Conservation (phyloP, 1,140 invertebrate genomes). For the Parasteatoda tepidariorum region DNA sequence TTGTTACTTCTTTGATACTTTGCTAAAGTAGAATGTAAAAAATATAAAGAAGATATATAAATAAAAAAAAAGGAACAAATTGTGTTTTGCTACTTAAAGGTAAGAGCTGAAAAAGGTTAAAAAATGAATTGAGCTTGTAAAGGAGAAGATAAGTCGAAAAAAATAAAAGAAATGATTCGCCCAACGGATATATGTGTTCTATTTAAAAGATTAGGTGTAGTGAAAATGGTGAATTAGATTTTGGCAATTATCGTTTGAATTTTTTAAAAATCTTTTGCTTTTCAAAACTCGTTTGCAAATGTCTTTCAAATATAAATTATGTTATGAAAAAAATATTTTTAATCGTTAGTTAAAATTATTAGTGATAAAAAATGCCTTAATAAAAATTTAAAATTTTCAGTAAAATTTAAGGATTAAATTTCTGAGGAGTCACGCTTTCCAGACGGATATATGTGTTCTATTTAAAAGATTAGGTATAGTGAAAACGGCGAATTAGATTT, state of each 20-base stretch:
- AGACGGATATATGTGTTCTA: neutral
- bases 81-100: constrained; percentile 42
- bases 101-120: constrained; percentile 10
- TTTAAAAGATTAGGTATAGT: neutral
- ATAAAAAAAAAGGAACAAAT: constrained; percentile 13
- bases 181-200: neutral
- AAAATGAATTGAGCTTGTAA: neutral
- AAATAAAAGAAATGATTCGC: neutral
- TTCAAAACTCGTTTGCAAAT: no score
- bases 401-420: no score
- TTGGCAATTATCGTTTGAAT: neutral
- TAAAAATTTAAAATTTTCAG: no score
- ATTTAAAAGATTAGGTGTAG: neutral
- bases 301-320: no score
- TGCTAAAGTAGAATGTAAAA: neutral
- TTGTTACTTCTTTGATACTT: constrained; percentile 26
- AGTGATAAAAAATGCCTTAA: no score
- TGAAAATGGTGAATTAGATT: constrained; percentile 14
- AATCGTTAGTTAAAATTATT: no score
- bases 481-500: constrained; percentile 1
- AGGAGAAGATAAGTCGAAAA: constrained; percentile 7
- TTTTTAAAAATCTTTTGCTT: no score
- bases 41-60: neutral
- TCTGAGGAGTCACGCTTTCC: no score
- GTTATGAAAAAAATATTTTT: no score